Evolutionary conservation across 1,140 invertebrate genomes (phyloP), one percentile per base, ranked within the genome.

Genomic region (Bombus polaris): DNA sequence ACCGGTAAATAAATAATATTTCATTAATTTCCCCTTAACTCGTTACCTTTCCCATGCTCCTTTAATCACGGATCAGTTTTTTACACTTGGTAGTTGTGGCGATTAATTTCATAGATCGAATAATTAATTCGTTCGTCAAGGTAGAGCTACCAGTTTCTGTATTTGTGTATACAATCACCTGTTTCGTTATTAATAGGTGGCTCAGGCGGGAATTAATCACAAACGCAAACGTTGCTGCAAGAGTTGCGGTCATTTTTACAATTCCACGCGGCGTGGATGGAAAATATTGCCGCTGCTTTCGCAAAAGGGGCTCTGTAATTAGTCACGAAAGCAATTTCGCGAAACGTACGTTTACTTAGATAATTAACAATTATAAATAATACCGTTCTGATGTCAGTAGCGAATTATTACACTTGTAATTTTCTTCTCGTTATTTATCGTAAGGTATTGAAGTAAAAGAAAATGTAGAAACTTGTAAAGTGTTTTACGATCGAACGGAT

Each of bases 61-160:
- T 59, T 80, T 47, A 72, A 85, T 72, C 76, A 42, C 22, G 44
- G 42, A 72, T 72, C 32, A 57, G 53, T 28, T 65, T 84, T 79
- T 47, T 47, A 62, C 8, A 22, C 25, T 10, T 28, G 32, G 25
- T 22, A 18, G 66, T 42, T 35, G 53, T 10, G n/a, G 68, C 77
- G 35, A 85, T 85, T 80, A 85, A 85, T 85, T 85, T 72, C 83
- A 53, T 9, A 59, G 57, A 85, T 65, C 47, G 76, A 80, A 57
- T 80, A 72, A 85, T 80, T 85, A 85, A 85, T 85, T 85, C 35
- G 77, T 85, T 85, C 70, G 83, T 85, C 83, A 80, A 59, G 76
- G 32, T 18, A 57, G 9, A 39, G 83, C 83, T 85, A 85, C 83
- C 83, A 80, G 83, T 80, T 85, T 72, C 68, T 85, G 65, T 62